Evolutionary conservation across 2,113 vertebrate species (phyloP).

Genomic region (Pan troglodytes): NHGRI_mPanTro3-v2.1_pri NC_072409.2:97492001-97492500

Average conservation of each 20-base stretch:
- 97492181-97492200: no score
- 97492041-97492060: background rate
- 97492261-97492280: background rate
- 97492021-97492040: background rate
- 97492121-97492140: background rate
- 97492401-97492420: background rate
- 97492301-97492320: background rate
- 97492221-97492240: background rate
- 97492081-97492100: background rate
- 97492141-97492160: background rate
- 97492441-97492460: background rate
- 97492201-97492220: background rate
- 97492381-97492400: background rate
- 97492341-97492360: background rate
- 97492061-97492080: background rate
- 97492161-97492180: rapidly evolving
- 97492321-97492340: background rate
- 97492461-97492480: background rate
- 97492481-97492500: background rate
- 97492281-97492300: background rate
- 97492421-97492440: background rate
- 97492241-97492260: background rate
- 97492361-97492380: background rate
- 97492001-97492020: background rate
- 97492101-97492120: background rate